Evolutionary conservation across 2,888 invertebrate genomes (phyloP).

Genomic region (Zeuzera pyrina): DNA sequence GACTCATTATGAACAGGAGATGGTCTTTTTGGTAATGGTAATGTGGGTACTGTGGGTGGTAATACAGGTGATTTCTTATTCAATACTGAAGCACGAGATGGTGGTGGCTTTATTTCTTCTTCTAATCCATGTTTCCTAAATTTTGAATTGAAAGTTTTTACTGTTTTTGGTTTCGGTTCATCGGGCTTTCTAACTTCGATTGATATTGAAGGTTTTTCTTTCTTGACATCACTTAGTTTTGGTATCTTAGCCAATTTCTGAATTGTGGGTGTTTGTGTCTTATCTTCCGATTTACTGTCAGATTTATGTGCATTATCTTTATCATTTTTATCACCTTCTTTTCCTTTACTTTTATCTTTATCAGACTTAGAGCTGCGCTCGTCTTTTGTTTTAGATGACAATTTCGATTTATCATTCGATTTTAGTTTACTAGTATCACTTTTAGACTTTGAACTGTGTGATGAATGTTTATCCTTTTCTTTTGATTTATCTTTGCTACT

Average conservation of each 20-base stretch:
- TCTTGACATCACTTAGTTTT: constrained; percentile 75
- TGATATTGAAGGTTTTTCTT: constrained; percentile 84
- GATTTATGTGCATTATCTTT: constrained; percentile 34
- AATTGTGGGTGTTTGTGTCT: constrained; percentile 77
- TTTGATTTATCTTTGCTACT: constrained; percentile 50
- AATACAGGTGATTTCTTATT: constrained; percentile 65
- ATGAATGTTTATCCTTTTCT: constrained; percentile 38
- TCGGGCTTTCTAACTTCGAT: constrained; percentile 84
- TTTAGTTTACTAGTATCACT: constrained; percentile 43
- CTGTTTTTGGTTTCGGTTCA: constrained; percentile 87
- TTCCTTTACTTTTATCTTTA: constrained; percentile 40
- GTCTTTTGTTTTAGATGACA: constrained; percentile 45
- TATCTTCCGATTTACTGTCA: constrained; percentile 78
- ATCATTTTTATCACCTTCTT: constrained; percentile 15
- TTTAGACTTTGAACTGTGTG: constrained; percentile 52
- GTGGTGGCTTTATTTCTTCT: constrained; percentile 90
- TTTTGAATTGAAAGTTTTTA: constrained; percentile 92
- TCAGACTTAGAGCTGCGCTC: constrained; percentile 38
- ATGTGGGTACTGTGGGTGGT: constrained; percentile 59
- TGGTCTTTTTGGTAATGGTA: constrained; percentile 60
- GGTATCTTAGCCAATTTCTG: constrained; percentile 86
- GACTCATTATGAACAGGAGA: constrained; percentile 63
- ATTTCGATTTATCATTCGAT: constrained; percentile 38
- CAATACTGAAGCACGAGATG: constrained; percentile 79
- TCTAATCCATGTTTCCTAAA: constrained; percentile 93